Conservation (phyloP, 2,888 invertebrate genomes). For the Eremobia ochroleuca region DNA sequence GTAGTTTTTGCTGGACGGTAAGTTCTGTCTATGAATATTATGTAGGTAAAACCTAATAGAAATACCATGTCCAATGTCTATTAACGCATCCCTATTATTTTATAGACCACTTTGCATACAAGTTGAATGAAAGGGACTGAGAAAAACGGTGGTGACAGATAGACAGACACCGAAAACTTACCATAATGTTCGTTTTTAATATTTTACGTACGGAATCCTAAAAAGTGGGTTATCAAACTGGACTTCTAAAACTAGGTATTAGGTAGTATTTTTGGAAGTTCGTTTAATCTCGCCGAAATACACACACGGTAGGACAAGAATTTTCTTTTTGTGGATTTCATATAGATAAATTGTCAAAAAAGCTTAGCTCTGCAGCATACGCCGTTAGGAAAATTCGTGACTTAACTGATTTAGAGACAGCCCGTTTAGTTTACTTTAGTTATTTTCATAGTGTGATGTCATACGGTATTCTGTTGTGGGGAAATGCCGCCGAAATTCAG, state of each 20-base stretch:
- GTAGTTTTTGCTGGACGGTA: too few species aligned
- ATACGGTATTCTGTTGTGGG: too few species aligned
- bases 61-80: background rate
- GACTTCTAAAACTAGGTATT: slow-evolving; percentile 4
- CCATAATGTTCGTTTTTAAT: background rate
- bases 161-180: background rate
- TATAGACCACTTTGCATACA: background rate
- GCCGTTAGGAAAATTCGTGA: too few species aligned
- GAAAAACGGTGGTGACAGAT: background rate
- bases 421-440: too few species aligned
- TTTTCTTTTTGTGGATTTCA: slow-evolving; percentile 42
- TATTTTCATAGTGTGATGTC: too few species aligned
- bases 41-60: background rate
- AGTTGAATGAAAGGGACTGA: background rate
- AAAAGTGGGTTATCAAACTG: slow-evolving; percentile 13
- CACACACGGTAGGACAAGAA: slow-evolving; percentile 38
- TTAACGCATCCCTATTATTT: background rate
- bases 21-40: background rate
- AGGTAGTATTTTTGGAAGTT: slow-evolving; percentile 22
- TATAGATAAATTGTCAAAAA: too few species aligned
- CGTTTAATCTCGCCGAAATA: slow-evolving; percentile 43
- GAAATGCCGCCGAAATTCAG: too few species aligned
- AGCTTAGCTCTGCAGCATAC: too few species aligned
- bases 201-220: background rate
- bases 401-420: too few species aligned